These are phyloP conservation scores for Calypte anna DNA, from an alignment of 2,113 vertebrate genomes.

Conservation along the genomic window DNA sequence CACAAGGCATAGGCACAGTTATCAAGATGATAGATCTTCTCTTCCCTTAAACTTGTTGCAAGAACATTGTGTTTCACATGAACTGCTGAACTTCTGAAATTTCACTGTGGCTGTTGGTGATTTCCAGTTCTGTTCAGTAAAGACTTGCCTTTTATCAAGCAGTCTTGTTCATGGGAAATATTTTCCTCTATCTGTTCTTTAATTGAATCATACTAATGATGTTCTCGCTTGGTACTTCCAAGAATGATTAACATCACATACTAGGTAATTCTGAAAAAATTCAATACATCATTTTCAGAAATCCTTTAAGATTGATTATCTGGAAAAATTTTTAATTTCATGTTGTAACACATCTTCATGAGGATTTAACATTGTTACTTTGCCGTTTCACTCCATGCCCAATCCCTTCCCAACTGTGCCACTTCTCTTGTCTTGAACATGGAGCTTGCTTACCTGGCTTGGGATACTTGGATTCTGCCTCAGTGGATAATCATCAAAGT, in stretches of 20 bases:
- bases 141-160: background rate
- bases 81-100: background rate
- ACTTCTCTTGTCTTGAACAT: background rate
- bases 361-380: background rate
- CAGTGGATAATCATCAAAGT: background rate
- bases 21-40: conserved; percentile 16
- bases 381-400: background rate
- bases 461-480: background rate
- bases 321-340: background rate
- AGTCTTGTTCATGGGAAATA: background rate
- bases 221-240: background rate
- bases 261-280: background rate
- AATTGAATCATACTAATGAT: background rate
- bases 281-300: background rate
- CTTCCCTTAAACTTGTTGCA: background rate
- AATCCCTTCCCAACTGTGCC: background rate
- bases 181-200: background rate
- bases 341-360: background rate
- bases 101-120: background rate
- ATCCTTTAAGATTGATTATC: background rate
- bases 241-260: background rate
- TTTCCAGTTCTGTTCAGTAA: background rate
- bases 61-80: background rate
- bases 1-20: background rate
- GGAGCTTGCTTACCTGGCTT: background rate